phyloP scores from a whole-genome alignment of 2,113 vertebrate genomes.

The Hassar affinis region DNA sequence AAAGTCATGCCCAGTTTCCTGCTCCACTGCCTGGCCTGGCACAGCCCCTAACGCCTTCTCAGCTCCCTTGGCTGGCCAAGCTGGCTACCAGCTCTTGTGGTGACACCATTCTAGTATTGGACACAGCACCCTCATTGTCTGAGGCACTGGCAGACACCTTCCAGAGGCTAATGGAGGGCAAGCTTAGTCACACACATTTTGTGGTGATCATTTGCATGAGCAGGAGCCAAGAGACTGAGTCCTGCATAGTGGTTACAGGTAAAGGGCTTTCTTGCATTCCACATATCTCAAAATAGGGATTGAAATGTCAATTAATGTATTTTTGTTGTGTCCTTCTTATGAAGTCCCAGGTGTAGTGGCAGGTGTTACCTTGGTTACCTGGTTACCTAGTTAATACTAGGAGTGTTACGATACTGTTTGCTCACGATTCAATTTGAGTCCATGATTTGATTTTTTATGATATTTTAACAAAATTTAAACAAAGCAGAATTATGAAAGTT shows the following conservation, averaged over 20 bases:
- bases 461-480: too few species aligned
- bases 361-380: background rate
- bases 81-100: constrained; percentile 91
- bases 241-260: constrained; percentile 94
- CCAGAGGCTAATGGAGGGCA: constrained; percentile 81
- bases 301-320: background rate
- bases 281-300: background rate
- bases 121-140: constrained; percentile 82
- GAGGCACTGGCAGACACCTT: constrained; percentile 91
- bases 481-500: too few species aligned
- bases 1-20: constrained; percentile 70
- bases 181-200: constrained; percentile 85
- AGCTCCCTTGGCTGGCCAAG: constrained; percentile 94
- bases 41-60: constrained; percentile 79
- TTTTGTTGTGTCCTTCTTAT: background rate
- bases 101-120: constrained; percentile 84
- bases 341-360: background rate
- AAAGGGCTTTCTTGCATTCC: constrained; percentile 10
- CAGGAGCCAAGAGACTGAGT: constrained; percentile 81
- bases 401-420: too few species aligned
- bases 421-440: too few species aligned
- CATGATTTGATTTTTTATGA: too few species aligned
- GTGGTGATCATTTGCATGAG: constrained; percentile 89
- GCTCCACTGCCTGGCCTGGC: constrained; percentile 68
- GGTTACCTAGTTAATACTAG: too few species aligned